phyloP scores from a whole-genome alignment of 2,888 invertebrate genomes.

The Frankliniella intonsa region DNA sequence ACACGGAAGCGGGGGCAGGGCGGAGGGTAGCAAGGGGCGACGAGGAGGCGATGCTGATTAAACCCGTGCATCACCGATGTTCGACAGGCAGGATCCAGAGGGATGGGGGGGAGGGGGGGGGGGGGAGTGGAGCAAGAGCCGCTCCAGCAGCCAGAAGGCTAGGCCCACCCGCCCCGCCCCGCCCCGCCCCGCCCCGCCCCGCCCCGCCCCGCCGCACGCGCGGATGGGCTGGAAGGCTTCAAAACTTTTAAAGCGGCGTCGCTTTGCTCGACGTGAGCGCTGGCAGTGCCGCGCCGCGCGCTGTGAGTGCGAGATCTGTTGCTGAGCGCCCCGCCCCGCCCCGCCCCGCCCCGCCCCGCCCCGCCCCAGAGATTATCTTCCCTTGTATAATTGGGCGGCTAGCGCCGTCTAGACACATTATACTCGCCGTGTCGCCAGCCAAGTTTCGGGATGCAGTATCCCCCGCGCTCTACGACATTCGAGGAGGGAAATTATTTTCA shows the following conservation, averaged over 20 bases:
- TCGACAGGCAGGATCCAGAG: not conserved
- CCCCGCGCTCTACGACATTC: not conserved
- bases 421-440: not conserved
- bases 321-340: not conserved
- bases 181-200: too few species aligned
- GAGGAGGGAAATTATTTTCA: conserved; percentile 2
- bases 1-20: too few species aligned
- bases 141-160: too few species aligned
- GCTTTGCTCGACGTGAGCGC: not conserved
- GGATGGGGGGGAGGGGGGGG: too few species aligned
- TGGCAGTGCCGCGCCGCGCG: not conserved
- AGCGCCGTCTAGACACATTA: conserved; percentile 18
- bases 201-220: too few species aligned
- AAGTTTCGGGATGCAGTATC: not conserved
- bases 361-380: not conserved
- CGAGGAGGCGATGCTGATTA: too few species aligned
- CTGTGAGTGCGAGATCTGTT: conserved; percentile 19
- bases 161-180: too few species aligned
- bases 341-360: not conserved
- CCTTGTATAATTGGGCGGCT: conserved; percentile 6
- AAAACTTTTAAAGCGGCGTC: not conserved
- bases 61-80: conserved; percentile 3
- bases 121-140: too few species aligned
- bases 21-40: too few species aligned
- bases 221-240: not conserved